These are phyloP conservation scores for Oncopeltus fasciatus DNA, from an alignment of 1,140 invertebrate genomes.

Conservation along the genomic window DNA sequence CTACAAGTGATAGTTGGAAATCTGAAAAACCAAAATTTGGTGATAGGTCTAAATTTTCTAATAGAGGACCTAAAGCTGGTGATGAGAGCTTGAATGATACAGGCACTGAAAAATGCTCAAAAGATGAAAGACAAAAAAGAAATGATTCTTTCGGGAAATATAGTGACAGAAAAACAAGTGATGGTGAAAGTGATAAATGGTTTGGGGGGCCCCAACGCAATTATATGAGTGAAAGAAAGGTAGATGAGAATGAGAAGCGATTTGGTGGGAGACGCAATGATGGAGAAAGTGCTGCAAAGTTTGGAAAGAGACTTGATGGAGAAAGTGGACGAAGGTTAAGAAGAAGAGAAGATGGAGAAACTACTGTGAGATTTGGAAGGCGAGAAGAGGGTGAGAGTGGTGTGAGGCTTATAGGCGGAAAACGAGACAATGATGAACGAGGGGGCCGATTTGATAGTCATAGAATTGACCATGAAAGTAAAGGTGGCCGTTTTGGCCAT, in stretches of 20 bases:
- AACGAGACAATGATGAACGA: no score
- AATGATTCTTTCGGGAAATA: neutral
- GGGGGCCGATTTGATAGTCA: no score
- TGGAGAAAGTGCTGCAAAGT: neutral
- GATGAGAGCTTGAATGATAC: neutral
- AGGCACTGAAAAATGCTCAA: neutral
- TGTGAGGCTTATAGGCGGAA: no score
- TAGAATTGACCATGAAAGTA: no score
- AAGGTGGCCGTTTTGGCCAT: no score
- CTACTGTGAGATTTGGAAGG: neutral
- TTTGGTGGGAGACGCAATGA: neutral
- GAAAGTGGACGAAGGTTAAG: neutral
- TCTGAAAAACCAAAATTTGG: no score
- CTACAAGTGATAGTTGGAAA: no score
- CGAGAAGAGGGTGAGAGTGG: neutral
- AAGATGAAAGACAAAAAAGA: neutral
- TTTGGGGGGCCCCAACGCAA: neutral
- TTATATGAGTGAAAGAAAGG: neutral
- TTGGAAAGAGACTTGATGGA: neutral
- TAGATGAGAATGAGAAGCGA: constrained; percentile 7
- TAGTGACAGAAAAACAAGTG: neutral
- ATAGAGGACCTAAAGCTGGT: neutral
- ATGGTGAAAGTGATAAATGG: neutral
- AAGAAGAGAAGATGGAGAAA: neutral
- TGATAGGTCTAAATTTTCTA: neutral